A percentile compares a stretch with the other conserved stretches of the same genome.
Evolutionary conservation across 2,113 vertebrate genomes (phyloP).

Genomic region (Saccopteryx leptura): DNA sequence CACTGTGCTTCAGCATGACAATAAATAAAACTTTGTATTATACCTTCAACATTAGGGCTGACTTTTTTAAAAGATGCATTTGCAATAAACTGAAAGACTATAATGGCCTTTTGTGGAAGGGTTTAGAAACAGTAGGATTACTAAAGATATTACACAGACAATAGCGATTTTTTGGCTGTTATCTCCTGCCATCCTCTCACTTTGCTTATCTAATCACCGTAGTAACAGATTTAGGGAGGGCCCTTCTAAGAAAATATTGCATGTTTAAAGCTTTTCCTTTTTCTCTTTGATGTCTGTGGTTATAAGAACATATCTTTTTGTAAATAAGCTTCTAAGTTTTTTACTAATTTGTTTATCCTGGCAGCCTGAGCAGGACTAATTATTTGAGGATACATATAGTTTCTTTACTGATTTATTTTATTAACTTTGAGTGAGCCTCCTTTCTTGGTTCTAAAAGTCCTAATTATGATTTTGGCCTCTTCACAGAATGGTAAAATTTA

Average conservation of each 20-base stretch:
- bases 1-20: conserved; percentile 81
- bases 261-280: conserved; percentile 48
- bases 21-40: conserved; percentile 79
- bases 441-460: conserved; percentile 64
- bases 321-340: conserved; percentile 45
- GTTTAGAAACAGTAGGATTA: conserved; percentile 84
- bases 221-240: conserved; percentile 50
- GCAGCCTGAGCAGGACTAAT: conserved; percentile 28
- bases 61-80: conserved; percentile 74
- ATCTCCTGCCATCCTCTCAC: conserved; percentile 38
- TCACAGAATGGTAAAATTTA: conserved; percentile 40
- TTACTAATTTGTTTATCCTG: conserved; percentile 45
- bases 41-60: conserved; percentile 80
- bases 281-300: conserved; percentile 31
- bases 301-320: conserved; percentile 46
- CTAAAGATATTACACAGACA: conserved; percentile 83
- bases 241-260: conserved; percentile 54
- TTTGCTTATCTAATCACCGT: conserved; percentile 59
- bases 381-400: conserved; percentile 35
- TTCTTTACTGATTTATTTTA: conserved; percentile 50
- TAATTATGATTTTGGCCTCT: conserved; percentile 44
- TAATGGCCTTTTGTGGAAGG: conserved; percentile 86
- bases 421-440: neutral
- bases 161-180: conserved; percentile 57
- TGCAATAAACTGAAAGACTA: conserved; percentile 84